These are phyloP conservation scores for Clarias laeviceps DNA, from an alignment of 2,797 vertebrate species.

Conservation along the genomic window DNA sequence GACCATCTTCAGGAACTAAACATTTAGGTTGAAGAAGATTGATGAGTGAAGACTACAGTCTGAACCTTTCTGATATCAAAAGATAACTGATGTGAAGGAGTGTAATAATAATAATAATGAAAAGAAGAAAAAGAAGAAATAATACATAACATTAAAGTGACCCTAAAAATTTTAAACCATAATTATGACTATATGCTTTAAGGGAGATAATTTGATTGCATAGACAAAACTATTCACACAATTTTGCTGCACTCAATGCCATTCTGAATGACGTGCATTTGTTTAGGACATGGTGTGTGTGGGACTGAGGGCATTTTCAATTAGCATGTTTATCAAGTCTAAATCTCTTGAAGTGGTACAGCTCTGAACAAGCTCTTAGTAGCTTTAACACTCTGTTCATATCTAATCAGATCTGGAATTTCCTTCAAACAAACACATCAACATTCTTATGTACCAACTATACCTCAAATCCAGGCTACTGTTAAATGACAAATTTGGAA, in stretches of 20 bases:
- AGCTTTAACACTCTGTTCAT: constrained; percentile 11
- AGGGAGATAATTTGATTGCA: neutral
- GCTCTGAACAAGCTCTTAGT: constrained; percentile 42
- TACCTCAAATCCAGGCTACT: neutral
- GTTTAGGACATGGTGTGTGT: neutral
- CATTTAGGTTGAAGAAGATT: neutral
- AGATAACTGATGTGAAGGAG: neutral
- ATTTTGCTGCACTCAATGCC: neutral
- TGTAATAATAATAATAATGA: neutral
- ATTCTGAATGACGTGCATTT: neutral
- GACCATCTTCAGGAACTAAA: constrained; percentile 77
- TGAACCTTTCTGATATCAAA: neutral
- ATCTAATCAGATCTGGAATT: constrained; percentile 39
- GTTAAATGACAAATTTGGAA: neutral
- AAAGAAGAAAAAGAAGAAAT: too few species aligned
- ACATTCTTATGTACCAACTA: neutral
- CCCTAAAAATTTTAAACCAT: neutral
- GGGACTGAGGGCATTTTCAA: neutral
- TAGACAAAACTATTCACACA: neutral
- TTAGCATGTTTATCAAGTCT: neutral
- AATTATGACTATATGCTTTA: neutral
- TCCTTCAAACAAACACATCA: constrained; percentile 13
- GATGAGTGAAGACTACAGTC: neutral
- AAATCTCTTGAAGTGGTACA: neutral
- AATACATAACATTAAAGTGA: neutral